Evolutionary conservation across 2,113 vertebrate species (phyloP), one percentile per base, ranked within the genome.

Genomic region (Neodontobutis hainanensis): DNA sequence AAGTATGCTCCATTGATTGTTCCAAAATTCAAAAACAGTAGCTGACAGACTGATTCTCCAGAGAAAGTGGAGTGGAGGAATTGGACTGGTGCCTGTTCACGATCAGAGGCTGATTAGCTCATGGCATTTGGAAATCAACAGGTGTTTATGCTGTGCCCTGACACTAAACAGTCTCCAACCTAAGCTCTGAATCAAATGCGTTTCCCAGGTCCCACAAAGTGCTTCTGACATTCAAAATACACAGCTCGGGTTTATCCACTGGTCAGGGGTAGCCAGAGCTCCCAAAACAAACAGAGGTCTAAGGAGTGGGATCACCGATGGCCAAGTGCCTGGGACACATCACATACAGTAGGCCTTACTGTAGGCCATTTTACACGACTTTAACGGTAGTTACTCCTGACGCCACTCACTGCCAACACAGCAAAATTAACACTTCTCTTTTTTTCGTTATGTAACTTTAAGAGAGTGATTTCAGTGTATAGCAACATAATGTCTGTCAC

Each of bases 211-310:
- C 83, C 85, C 65, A 66, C 76, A 80, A 86, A 90, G 88, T 91
- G 81, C 84, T 84, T 82, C 81, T 90, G 90, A 91, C 91, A 88
- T 80, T 92, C 82, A 83, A 89, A 91, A 90, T 85, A 90, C 80
- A 88, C 84, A 88, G 53, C 78, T 78, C 68, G 2, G 83, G 87
- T 90, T 89, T 78, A 89, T 85, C 71, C 83, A 9, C 80, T 85
- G 88, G 88, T 89, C 86, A 87, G 83, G 83, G 78, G 85, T 86
- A 89, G 86, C 77, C 64, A 75, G 73, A 80, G 78, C 78, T 85
- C 82, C 87, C 90, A 88, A 90, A 87, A 85, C 90, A 91, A 91
- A 91, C 76, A 91, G 58, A 83, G 79, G 83, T 77, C 82, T 84
- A 81, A 85, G 78, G 82, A 85, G 85, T 86, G 75, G 77, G 78